Evolutionary conservation across 2,888 invertebrate genomes (phyloP).

Genomic region (Disparrhopalites patrizii): DNA sequence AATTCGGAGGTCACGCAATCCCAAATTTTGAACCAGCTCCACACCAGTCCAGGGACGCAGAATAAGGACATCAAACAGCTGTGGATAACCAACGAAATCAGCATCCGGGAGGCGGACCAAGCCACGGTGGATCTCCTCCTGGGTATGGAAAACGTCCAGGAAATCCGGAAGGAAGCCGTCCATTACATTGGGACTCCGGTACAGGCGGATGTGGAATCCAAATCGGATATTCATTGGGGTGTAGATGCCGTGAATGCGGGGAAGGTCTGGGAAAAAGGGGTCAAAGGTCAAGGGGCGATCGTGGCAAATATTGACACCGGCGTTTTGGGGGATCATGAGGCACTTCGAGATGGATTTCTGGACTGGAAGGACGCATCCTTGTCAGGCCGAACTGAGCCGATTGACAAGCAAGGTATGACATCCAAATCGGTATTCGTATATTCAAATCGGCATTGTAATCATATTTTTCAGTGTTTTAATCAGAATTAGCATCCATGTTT

Average conservation of each 20-base stretch:
- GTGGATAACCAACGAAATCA: constrained; percentile 6
- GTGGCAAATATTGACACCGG: constrained; percentile 7
- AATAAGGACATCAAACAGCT: background rate
- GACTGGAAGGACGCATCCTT: background rate
- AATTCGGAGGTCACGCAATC: too few relatives aligned
- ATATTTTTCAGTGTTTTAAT: too few relatives aligned
- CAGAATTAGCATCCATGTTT: too few relatives aligned
- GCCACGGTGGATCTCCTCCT: background rate
- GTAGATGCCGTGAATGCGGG: background rate
- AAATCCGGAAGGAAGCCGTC: background rate
- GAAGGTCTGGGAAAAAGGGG: background rate
- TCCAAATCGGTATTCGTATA: too few relatives aligned
- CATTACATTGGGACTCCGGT: background rate
- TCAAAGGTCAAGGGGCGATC: background rate
- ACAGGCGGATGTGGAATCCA: too few relatives aligned
- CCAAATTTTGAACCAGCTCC: too few relatives aligned
- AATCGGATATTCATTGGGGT: constrained; percentile 1
- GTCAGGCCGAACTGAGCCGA: too few relatives aligned
- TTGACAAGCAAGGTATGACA: too few relatives aligned
- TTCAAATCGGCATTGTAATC: too few relatives aligned
- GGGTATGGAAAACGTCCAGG: background rate
- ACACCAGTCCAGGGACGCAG: too few relatives aligned
- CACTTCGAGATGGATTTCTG: background rate
- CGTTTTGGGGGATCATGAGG: background rate
- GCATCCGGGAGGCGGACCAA: background rate